Evolutionary conservation across 1,140 invertebrate species (phyloP), one percentile per base, ranked within the genome.

Genomic region (Nasonia longicornis): DNA sequence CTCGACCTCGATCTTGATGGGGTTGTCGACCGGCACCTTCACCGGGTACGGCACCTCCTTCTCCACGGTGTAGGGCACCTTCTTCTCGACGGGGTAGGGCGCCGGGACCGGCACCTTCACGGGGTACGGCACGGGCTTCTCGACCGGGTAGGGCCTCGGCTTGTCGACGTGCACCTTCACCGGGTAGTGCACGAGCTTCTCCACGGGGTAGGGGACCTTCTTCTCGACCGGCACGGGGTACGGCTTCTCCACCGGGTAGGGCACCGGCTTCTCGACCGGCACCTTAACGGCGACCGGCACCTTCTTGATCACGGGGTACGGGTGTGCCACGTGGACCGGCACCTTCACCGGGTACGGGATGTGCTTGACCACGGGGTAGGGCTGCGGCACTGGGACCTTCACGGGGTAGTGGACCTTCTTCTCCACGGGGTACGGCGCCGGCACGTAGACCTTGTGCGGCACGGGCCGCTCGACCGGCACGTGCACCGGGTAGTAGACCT

Each of bases 341-440:
- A 94, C 92, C 86, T 94, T 94, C n/a, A 94, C 85, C 35, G 85
- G 85, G 45, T 87, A 82, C 10, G 87, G 90, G 14, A 91, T 82
- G 14, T 87, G 85, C 78, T 90, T 90, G 73, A 89, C 87, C 1
- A 91, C 83, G 0, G 89, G 75, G 48, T 88, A 91, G 0, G 94
- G 94, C 86, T 94, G 93, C 4, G 93, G 92, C 52, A 94, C 92
- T 12, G 93, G 92, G 0, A 95, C 93, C 81, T 93, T 92, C 4
- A 92, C 90, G 0, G 86, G 70, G 4, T 64, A 52, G 66, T 84
- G 85, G 2, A 87, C 38, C 29, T 86, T 84, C 82, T 87, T 87
- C 38, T 87, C 86, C 0, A 87, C 88, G 12, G 86, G 85, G 48
- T 86, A 86, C 0, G 86, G 86, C 0, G 79, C 82, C 6, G 86